Percentiles rank a stretch among this genome's conserved stretches.
phyloP scores from a whole-genome alignment of 2,113 vertebrate species.

The Serilophus lunatus region DNA sequence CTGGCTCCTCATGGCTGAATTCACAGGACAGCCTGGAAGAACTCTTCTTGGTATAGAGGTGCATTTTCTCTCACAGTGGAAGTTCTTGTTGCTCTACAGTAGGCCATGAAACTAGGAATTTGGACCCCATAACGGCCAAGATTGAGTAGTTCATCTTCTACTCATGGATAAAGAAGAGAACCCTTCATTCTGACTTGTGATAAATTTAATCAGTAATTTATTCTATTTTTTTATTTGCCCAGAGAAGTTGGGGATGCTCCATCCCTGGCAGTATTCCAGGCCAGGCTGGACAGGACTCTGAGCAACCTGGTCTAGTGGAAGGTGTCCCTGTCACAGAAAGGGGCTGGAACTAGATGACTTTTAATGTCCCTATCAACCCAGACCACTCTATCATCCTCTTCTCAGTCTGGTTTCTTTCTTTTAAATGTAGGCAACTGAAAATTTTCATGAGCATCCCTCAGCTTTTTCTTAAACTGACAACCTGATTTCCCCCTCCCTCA shows the following conservation, averaged over 20 bases:
- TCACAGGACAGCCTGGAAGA: neutral
- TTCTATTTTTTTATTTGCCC: neutral
- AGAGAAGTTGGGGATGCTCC: neutral
- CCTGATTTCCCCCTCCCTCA: rapidly evolving
- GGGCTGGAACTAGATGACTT: neutral
- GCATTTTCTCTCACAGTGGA: neutral
- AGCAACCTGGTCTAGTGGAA: neutral
- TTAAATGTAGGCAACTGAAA: neutral
- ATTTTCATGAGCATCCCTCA: neutral
- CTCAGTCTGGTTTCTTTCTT: neutral
- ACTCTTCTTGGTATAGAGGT: neutral
- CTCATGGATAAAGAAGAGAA: neutral
- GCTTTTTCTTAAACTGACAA: neutral
- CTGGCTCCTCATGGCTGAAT: neutral
- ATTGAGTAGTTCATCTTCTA: neutral
- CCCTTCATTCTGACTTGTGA: neutral
- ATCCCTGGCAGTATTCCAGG: neutral
- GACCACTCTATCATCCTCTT: neutral
- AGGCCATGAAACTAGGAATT: neutral
- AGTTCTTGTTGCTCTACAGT: neutral
- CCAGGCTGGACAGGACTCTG: neutral
- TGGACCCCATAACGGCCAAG: neutral
- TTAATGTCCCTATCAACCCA: neutral
- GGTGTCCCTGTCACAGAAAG: neutral
- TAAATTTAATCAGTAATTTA: neutral